Percentiles rank a stretch among this genome's conserved stretches.
These are phyloP conservation scores for Pseudorhombus dupliciocellatus DNA, from an alignment of 2,113 vertebrate genomes.

Conservation along the genomic window DNA sequence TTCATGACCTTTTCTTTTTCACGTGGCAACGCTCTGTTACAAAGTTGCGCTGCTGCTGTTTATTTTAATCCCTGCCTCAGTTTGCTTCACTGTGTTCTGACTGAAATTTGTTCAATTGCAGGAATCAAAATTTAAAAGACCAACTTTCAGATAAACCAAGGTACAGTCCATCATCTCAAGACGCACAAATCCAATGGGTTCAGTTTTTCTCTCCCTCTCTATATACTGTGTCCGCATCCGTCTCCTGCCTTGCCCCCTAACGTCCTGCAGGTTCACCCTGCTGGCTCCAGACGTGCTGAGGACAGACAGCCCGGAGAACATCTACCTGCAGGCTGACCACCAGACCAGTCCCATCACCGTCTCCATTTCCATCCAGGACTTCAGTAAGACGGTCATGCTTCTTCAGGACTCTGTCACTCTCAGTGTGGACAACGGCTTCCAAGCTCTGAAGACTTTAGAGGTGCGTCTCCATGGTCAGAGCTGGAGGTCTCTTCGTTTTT, in stretches of 20 bases:
- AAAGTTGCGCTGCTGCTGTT: too few relatives aligned
- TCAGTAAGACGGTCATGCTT: neutral
- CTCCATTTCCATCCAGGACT: conserved; percentile 55
- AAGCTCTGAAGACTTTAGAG: conserved; percentile 64
- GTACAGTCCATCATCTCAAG: conserved; percentile 24
- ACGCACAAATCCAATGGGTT: neutral
- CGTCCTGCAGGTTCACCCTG: conserved; percentile 64
- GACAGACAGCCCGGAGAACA: conserved; percentile 73
- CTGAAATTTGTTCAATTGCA: conserved; percentile 34
- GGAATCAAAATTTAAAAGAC: accelerated
- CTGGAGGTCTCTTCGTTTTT: too few relatives aligned
- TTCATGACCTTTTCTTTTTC: too few relatives aligned
- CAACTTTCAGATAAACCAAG: neutral
- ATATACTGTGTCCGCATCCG: neutral
- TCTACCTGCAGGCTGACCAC: conserved; percentile 67
- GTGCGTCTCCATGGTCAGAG: conserved; percentile 42
- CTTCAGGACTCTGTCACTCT: conserved; percentile 52
- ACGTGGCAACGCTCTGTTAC: too few relatives aligned
- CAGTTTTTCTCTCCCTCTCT: neutral
- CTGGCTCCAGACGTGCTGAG: conserved; percentile 75
- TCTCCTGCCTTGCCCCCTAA: neutral
- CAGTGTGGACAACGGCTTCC: conserved; percentile 51
- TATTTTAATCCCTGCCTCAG: too few relatives aligned
- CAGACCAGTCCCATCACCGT: conserved; percentile 22
- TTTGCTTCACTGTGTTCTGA: neutral